These are phyloP conservation scores for Cataglyphis rosenhaueri DNA, from an alignment of 2,888 invertebrate species.

Conservation along the genomic window DNA sequence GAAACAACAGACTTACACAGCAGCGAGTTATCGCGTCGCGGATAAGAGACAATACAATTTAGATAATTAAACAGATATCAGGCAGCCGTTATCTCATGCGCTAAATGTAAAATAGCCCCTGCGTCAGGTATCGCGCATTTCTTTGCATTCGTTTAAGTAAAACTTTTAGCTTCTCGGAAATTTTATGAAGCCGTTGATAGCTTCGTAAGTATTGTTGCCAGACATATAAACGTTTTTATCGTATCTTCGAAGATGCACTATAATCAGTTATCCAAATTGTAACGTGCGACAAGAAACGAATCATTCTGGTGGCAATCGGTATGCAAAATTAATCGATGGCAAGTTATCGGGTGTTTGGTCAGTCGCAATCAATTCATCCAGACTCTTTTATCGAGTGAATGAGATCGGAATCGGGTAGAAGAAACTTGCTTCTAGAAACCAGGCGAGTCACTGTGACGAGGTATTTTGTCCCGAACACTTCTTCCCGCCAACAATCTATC, in stretches of 20 bases:
- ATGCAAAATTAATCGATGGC: slow-evolving; percentile 69
- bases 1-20: slow-evolving; percentile 55
- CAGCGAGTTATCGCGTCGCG: slow-evolving; percentile 58
- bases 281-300: slow-evolving; percentile 51
- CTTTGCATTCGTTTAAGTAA: slow-evolving; percentile 21
- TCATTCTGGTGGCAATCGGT: slow-evolving; percentile 34
- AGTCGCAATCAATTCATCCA: slow-evolving; percentile 69
- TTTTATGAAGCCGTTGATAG: neutral
- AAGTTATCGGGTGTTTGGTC: slow-evolving; percentile 65
- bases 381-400: slow-evolving; percentile 69
- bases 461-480: slow-evolving; percentile 69
- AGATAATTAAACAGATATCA: slow-evolving; percentile 82
- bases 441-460: slow-evolving; percentile 74
- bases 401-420: slow-evolving; percentile 68
- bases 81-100: slow-evolving; percentile 66
- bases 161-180: slow-evolving; percentile 19
- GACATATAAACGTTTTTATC: neutral
- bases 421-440: slow-evolving; percentile 70
- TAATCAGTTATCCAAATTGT: slow-evolving; percentile 44
- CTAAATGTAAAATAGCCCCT: slow-evolving; percentile 73
- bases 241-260: neutral
- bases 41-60: slow-evolving; percentile 78
- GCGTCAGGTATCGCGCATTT: slow-evolving; percentile 56
- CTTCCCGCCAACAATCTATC: slow-evolving; percentile 70
- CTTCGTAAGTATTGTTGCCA: neutral